Conservation (phyloP, 2,888 invertebrate genomes). For the Cantharis lateralis region DNA sequence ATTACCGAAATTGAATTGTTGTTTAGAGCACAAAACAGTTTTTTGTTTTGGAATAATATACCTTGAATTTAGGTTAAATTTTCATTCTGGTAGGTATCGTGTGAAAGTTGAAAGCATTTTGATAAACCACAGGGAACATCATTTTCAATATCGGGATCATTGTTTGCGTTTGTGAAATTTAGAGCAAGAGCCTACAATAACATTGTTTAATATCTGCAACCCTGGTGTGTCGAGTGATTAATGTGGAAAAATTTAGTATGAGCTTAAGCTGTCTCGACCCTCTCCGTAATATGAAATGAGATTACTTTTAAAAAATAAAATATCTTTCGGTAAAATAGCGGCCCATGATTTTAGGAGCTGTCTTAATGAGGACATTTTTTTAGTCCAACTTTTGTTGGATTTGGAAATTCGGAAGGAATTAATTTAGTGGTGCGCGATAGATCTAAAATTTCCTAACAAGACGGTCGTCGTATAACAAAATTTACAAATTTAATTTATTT, state of each 20-base stretch:
- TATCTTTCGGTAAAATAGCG: not conserved
- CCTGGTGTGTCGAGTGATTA: slow-evolving; percentile 5
- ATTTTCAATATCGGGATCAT: slow-evolving; percentile 23
- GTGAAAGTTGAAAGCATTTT: slow-evolving; percentile 12
- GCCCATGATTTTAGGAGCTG: not conserved
- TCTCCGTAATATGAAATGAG: not conserved
- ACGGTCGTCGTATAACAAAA: slow-evolving; percentile 32
- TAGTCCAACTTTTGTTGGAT: too few species aligned
- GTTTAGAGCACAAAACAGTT: not conserved
- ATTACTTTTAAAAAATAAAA: not conserved
- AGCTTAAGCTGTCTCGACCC: not conserved
- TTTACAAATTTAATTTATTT: slow-evolving; percentile 40
- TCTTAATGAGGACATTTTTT: not conserved
- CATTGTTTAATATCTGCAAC: slow-evolving; percentile 6
- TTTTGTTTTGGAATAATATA: not conserved
- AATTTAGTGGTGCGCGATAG: not conserved
- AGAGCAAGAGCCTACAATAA: slow-evolving; percentile 14
- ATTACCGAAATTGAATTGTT: not conserved
- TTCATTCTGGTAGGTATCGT: not conserved
- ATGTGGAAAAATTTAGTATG: not conserved
- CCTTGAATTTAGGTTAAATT: not conserved
- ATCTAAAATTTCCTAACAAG: slow-evolving; percentile 15
- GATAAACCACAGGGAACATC: slow-evolving; percentile 16
- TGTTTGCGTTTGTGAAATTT: slow-evolving; percentile 18
- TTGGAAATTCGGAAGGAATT: not conserved